A percentile compares a stretch with the other conserved stretches of the same genome.
Evolutionary conservation across 2,888 invertebrate genomes (phyloP).

Genomic region (Muschampia plurimacula): DNA sequence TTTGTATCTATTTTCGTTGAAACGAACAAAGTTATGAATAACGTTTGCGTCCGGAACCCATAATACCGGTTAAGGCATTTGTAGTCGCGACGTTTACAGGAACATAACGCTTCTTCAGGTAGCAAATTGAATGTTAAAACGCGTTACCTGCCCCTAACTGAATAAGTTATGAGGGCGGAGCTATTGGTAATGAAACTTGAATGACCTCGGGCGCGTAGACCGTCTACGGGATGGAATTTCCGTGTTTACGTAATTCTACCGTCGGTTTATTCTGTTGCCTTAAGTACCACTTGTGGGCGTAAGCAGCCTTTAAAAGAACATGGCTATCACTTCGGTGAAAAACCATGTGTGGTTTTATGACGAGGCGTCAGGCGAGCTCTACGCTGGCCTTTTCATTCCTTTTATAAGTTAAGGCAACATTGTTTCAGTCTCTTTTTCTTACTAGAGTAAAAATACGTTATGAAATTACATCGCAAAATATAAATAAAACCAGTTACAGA

Average conservation of each 20-base stretch:
- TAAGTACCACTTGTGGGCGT: constrained; percentile 58
- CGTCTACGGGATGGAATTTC: constrained; percentile 68
- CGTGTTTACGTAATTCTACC: constrained; percentile 65
- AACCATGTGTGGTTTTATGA: constrained; percentile 48
- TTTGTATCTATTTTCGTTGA: not conserved
- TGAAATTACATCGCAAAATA: too few relatives aligned
- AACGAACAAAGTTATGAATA: constrained; percentile 23
- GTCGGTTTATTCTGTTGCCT: constrained; percentile 60
- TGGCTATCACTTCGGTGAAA: constrained; percentile 35
- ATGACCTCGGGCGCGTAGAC: constrained; percentile 72
- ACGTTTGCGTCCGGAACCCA: constrained; percentile 22
- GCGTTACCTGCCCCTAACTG: constrained; percentile 79
- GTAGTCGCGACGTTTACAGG: constrained; percentile 58
- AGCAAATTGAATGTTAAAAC: constrained; percentile 82
- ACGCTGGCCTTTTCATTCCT: constrained; percentile 27
- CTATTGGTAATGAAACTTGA: constrained; percentile 83
- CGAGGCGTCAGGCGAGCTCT: constrained; percentile 31
- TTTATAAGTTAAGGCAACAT: constrained; percentile 19
- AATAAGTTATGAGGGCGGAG: constrained; percentile 80
- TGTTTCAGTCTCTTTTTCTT: too few relatives aligned
- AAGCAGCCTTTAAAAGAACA: constrained; percentile 52
- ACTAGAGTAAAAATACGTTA: not conserved
- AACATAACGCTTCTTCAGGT: constrained; percentile 70
- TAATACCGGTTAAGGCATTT: constrained; percentile 46
- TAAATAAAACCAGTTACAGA: too few relatives aligned